Evolutionary conservation across 2,888 invertebrate genomes (phyloP).

Genomic region (Aphrophora alni): DNA sequence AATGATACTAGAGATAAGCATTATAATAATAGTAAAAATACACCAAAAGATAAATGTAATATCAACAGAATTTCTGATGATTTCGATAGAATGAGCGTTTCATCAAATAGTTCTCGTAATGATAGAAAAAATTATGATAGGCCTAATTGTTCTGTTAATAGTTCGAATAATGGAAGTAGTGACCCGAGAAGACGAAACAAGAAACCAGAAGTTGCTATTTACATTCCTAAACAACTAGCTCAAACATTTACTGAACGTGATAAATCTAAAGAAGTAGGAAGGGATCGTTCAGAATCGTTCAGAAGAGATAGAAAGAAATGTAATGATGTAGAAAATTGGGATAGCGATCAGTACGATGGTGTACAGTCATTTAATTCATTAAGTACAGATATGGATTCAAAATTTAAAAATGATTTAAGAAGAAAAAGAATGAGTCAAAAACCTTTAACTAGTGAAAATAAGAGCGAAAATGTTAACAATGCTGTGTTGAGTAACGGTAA

Average conservation of each 20-base stretch:
- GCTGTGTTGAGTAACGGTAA: not conserved
- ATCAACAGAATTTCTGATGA: conserved; percentile 18
- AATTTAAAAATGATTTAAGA: not conserved
- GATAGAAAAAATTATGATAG: conserved; percentile 17
- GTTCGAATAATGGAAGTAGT: not conserved
- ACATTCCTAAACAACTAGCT: conserved; percentile 61
- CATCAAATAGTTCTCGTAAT: conserved; percentile 20
- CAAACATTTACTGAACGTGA: conserved; percentile 51
- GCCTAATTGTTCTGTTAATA: conserved; percentile 11
- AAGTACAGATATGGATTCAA: not conserved
- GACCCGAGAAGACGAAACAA: conserved; percentile 56
- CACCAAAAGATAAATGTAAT: not conserved
- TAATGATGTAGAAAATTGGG: not conserved
- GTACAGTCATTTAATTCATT: not conserved
- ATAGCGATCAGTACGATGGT: not conserved
- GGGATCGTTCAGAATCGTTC: too few relatives aligned
- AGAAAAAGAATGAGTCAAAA: not conserved
- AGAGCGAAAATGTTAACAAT: not conserved
- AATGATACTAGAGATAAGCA: not conserved
- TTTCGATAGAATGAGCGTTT: conserved; percentile 30
- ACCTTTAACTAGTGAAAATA: not conserved
- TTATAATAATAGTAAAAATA: not conserved
- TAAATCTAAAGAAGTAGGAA: not conserved
- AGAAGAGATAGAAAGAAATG: not conserved
- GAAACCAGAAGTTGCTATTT: conserved; percentile 65